Evolutionary conservation across 2,797 vertebrate species (phyloP), one percentile per base, ranked within the genome.

Genomic region (Sphaeramia orbicularis): DNA sequence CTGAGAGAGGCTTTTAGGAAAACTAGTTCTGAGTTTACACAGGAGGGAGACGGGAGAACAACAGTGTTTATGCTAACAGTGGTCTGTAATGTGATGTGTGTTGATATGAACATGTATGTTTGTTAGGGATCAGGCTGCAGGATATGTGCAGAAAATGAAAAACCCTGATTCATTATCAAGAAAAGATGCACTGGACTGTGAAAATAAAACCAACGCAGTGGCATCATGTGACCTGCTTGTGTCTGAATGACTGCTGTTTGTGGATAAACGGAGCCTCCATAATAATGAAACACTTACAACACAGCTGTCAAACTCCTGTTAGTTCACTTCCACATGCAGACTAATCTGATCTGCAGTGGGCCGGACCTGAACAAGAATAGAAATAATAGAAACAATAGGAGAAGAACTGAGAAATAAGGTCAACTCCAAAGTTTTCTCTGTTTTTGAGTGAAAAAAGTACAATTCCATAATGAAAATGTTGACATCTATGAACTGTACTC

Each of bases 121-220:
- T 80, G 85, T 70, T 37, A 2, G 55, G 67, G 67, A 68, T 81
- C 64, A 54, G 69, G 57, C 19, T 40, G 50, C 18, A 16, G 43
- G 30, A 32, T 13, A 54, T 57, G 63, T 6, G 56, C 24, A n/a
- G 30, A 19, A 65, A 47, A 54, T 2, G 5, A 8, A 14, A 47
- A 59, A 51, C 45, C 50, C 65, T 37, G 53, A 51, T 47, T 21
- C 62, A 65, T 73, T 32, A 64, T 49, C 27, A 10, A 74, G 58
- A 78, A 70, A 78, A 74, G 54, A 78, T 65, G 50, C 32, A 51
- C 70, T 81, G 37, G 76, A 80, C 78, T 88, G 86, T 87, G 84
- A 87, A 83, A 90, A 85, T 90, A 84, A 91, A 80, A 85, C 65
- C 37, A 65, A 59, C 74, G 68, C 75, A 37, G 57, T 24, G 42